Evolutionary conservation across 2,888 invertebrate genomes (phyloP), one percentile per base, ranked within the genome.

Genomic region (Zygaena filipendulae): DNA sequence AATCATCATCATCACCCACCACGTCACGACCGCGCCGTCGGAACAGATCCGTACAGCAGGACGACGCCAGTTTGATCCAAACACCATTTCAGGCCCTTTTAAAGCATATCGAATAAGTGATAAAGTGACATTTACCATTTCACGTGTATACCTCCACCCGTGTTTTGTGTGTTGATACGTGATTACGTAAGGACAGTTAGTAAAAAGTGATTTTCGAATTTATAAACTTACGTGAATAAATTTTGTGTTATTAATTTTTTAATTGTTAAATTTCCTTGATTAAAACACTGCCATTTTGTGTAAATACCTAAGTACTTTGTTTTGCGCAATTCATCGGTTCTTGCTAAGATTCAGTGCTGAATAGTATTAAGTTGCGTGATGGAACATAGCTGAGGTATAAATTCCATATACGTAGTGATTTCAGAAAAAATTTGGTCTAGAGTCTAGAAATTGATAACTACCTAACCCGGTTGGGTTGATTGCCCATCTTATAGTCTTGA

Each of bases 51-150:
- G 1, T 74, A 83, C 41, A 66, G 84, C 33, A 71, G 84, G 52
- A 85, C 84, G 38, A 85, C 84, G 23, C 84, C 85, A 21, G 84
- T 84, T 50, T 77, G 75, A 77, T 63, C 52, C 43, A 37, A 36
- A 45, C 44, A 35, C 41, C 46, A 37, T 29, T 42, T 42, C 42
- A 45, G 55, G 52, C 45, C 52, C 54, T 49, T 51, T 57, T 58
- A 56, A 72, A 74, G 72, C 77, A 77, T 77, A 77, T 79, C 77
- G 64, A 62, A 6, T 56, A 63, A 72, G 69, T 74, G 70, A 70
- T 69, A 42, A 47, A 50, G 54, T 58, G 58, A 57, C 54, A 58
- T 3, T 24, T 4, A n/a, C 10, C 8, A 11, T 24, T 7, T 24
- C n/a, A 9, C 11, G 19, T 5, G 12, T n/a, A n/a, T 19, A 23